phyloP scores from a whole-genome alignment of 2,888 invertebrate genomes.

The Agrochola circellaris region DNA sequence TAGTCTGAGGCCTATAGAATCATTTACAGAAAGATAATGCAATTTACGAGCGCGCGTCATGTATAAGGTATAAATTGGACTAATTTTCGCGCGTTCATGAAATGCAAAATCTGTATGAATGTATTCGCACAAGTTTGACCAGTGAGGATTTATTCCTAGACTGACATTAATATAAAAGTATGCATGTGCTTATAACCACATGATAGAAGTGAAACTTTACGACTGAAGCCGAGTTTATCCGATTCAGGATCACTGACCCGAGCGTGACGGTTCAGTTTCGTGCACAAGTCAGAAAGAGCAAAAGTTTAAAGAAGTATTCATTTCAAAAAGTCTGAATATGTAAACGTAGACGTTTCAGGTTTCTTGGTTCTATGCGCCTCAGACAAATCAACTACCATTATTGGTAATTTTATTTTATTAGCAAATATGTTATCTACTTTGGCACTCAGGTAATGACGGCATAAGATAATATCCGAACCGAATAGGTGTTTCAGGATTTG shows the following conservation, averaged over 20 bases:
- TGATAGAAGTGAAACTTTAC: too few relatives aligned
- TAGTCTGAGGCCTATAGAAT: constrained; percentile 14
- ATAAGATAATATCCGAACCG: constrained; percentile 15
- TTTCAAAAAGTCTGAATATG: background rate
- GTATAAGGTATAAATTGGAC: constrained; percentile 20
- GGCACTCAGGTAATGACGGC: background rate
- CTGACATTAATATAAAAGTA: background rate
- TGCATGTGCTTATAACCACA: background rate
- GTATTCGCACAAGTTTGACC: background rate
- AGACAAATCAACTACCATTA: background rate
- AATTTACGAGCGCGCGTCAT: background rate
- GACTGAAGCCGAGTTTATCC: background rate
- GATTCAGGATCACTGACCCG: background rate
- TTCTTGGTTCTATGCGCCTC: constrained; percentile 17
- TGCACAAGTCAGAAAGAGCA: background rate
- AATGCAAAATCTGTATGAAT: background rate
- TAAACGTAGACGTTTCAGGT: background rate
- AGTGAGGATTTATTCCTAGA: background rate
- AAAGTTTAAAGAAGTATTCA: background rate
- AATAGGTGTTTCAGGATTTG: constrained; percentile 23
- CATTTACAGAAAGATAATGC: background rate
- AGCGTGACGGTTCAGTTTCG: background rate
- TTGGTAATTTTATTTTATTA: constrained; percentile 1
- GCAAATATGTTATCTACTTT: constrained; percentile 11
- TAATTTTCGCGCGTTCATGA: background rate